phyloP scores from a whole-genome alignment of 2,113 vertebrate genomes.

The Capreolus pygargus region DNA sequence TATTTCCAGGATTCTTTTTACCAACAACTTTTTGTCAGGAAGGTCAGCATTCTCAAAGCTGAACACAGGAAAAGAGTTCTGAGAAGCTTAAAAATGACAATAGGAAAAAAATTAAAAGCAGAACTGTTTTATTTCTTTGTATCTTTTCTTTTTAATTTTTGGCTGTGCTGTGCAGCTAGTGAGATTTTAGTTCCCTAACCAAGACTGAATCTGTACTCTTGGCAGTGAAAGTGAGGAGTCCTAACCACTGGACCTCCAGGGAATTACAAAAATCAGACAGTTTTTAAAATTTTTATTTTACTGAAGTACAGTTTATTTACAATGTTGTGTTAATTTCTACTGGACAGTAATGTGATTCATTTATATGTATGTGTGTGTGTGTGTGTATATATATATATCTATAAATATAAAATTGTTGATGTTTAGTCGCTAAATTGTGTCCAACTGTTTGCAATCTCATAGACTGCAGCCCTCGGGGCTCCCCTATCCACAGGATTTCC shows the following conservation, averaged over 20 bases:
- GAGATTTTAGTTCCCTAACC: background rate
- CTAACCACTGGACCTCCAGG: background rate
- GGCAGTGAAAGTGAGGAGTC: background rate
- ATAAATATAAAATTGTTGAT: background rate
- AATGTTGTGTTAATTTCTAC: background rate
- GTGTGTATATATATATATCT: accelerated
- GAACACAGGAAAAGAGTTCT: background rate
- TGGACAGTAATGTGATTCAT: background rate
- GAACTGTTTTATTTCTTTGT: background rate
- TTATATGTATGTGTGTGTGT: background rate
- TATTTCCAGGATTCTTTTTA: background rate
- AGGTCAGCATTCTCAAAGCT: background rate
- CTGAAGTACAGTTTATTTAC: background rate
- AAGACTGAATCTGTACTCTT: background rate
- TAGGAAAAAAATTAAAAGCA: background rate
- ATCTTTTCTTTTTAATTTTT: background rate
- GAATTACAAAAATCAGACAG: background rate
- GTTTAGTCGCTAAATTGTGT: background rate
- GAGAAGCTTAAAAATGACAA: background rate
- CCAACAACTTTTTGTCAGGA: background rate
- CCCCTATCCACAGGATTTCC: background rate
- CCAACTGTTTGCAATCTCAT: background rate
- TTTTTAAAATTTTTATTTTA: background rate
- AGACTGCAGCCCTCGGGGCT: background rate
- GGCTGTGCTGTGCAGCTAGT: background rate